These are phyloP conservation scores for Penelope pileata DNA, from an alignment of 2,113 vertebrate genomes.

Conservation along the genomic window DNA sequence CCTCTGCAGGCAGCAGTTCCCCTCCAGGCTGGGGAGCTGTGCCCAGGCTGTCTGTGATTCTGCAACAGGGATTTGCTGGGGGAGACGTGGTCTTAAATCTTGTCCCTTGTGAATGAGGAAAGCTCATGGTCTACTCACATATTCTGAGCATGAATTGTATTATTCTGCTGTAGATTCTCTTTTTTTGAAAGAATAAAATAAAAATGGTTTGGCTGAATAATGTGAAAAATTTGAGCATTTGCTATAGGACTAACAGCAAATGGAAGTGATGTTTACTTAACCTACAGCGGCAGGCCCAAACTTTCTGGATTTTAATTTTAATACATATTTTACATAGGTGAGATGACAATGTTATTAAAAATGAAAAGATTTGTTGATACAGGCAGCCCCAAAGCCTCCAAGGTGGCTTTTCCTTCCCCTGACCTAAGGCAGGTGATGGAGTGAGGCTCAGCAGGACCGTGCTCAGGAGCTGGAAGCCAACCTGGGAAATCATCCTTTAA, in stretches of 20 bases:
- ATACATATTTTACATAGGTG: not conserved
- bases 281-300: not conserved
- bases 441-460: not conserved
- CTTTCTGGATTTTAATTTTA: not conserved
- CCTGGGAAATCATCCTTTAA: not conserved
- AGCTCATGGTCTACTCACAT: fast-evolving
- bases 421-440: not conserved
- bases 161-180: not conserved
- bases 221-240: not conserved
- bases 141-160: not conserved
- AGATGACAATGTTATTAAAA: constrained; percentile 42
- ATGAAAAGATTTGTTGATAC: not conserved
- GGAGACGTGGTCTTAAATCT: not conserved
- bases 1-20: not conserved
- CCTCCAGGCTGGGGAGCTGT: too few relatives aligned
- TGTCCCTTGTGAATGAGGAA: not conserved
- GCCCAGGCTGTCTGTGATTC: not conserved
- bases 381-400: not conserved
- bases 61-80: not conserved
- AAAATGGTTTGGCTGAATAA: not conserved
- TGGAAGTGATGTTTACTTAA: constrained; percentile 20
- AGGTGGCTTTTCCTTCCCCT: not conserved
- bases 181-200: not conserved
- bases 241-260: not conserved
- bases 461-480: not conserved